Evolutionary conservation across 1,140 invertebrate genomes (phyloP), one percentile per base, ranked within the genome.

Genomic region (Aphis craccivora): DNA sequence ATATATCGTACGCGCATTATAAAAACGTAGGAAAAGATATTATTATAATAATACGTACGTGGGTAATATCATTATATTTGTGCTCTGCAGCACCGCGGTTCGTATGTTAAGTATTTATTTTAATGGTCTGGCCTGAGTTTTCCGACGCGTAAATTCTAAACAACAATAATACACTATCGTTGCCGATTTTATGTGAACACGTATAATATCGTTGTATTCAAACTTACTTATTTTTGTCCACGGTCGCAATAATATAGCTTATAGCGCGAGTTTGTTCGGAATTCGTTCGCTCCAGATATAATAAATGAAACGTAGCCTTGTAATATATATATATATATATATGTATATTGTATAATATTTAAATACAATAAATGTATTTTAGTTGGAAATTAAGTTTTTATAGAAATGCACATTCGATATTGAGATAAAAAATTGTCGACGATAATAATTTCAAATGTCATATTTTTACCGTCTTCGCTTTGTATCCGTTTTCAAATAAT

Each of bases 371-470:
- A n/a, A 89, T 89, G 35, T 53, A 37, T 55, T 89, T 53, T 37
- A 14, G 87, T 89, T 53, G 48, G 35, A 89, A 89, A 53, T 89
- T 53, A 53, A 53, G 48, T 89, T 87, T 55, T 89, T 35, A 23
- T 23, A 53, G 0, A 87, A 87, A n/a, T 25, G 43, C 20, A 88
- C 86, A 51, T 89, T 89, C 48, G 48, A 37, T 40, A 40, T 37
- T 25, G 48, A 37, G n/a, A 89, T 88, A 35, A 51, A 88, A 89
- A 48, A 37, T 53, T 22, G 48, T 53, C 48, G 48, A 89, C 48
- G 48, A 18, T 89, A 89, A 53, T 53, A 53, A 89, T 89, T 89
- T 51, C 48, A 45, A 89, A 89, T 23, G 87, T 89, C 48, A 89
- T 37, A 89, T 89, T 89, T 55, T 89, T 89, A 84, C 83, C 23